phyloP scores from a whole-genome alignment of 2,888 invertebrate genomes.

The Melolontha melolontha region DNA sequence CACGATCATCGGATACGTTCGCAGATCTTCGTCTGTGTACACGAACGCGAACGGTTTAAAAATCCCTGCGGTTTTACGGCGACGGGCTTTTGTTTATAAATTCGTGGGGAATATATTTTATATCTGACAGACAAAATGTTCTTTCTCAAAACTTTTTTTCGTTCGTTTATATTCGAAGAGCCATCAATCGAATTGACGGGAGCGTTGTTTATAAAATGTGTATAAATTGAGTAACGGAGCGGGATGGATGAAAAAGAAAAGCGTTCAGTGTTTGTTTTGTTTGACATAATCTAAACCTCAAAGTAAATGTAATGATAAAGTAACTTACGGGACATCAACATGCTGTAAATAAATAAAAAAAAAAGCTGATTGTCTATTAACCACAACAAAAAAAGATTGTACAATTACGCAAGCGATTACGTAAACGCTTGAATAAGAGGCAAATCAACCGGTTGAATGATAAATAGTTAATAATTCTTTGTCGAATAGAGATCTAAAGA shows the following conservation, averaged over 20 bases:
- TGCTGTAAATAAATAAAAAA: conserved; percentile 5
- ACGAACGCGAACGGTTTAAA: conserved; percentile 6
- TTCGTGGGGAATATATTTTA: conserved; percentile 20
- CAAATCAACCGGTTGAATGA: conserved; percentile 12
- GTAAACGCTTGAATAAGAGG: conserved; percentile 12
- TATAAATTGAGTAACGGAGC: conserved; percentile 20
- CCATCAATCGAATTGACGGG: conserved; percentile 17
- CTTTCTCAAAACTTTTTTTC: conserved; percentile 1
- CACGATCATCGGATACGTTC: conserved; percentile 6
- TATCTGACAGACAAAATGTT: conserved; percentile 23
- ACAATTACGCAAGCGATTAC: conserved; percentile 18
- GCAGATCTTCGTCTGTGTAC: conserved; percentile 8
- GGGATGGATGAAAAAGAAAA: conserved; percentile 13
- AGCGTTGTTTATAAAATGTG: conserved; percentile 16
- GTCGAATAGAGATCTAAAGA: conserved; percentile 14
- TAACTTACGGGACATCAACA: conserved; percentile 1
- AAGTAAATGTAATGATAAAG: neutral
- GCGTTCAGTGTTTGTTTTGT: conserved; percentile 6
- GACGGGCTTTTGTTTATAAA: conserved; percentile 37
- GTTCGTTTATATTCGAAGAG: neutral
- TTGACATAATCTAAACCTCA: neutral
- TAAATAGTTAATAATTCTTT: conserved; percentile 20
- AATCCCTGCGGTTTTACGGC: conserved; percentile 34
- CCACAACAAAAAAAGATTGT: neutral
- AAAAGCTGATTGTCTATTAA: neutral